Conservation (phyloP, 2,888 invertebrate species). For the Metallyticus violacea region DNA sequence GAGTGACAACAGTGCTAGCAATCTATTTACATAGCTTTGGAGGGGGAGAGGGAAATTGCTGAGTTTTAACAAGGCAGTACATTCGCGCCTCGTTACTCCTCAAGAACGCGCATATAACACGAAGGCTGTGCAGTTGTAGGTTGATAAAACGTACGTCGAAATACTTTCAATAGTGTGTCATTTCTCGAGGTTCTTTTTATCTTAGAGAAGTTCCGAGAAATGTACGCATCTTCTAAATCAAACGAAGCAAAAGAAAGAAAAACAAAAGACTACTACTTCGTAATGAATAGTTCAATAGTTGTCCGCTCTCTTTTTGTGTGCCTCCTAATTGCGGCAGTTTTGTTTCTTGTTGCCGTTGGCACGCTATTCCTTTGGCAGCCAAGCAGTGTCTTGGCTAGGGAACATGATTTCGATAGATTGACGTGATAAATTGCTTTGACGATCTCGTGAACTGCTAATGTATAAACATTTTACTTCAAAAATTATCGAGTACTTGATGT, state of each 20-base stretch:
- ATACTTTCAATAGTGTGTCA: too few relatives aligned
- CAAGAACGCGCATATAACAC: too few relatives aligned
- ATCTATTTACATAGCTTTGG: too few relatives aligned
- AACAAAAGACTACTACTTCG: background rate
- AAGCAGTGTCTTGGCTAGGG: background rate
- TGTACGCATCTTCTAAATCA: background rate
- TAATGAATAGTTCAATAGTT: background rate
- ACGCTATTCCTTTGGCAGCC: background rate
- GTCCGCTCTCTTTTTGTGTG: background rate
- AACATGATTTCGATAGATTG: background rate
- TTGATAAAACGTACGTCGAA: too few relatives aligned
- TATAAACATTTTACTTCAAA: background rate
- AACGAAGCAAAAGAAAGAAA: background rate
- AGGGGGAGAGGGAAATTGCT: too few relatives aligned
- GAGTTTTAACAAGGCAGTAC: too few relatives aligned
- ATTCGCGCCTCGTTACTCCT: too few relatives aligned
- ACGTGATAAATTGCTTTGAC: background rate
- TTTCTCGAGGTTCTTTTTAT: too few relatives aligned
- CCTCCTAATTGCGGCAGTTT: background rate
- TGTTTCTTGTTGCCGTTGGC: background rate
- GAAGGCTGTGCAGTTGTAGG: too few relatives aligned
- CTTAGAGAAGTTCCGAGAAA: background rate
- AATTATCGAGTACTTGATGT: too few relatives aligned
- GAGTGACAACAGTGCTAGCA: too few relatives aligned
- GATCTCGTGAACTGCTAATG: background rate